Evolutionary conservation across 2,113 vertebrate genomes (phyloP).

Genomic region (Empidonax alnorum): DNA sequence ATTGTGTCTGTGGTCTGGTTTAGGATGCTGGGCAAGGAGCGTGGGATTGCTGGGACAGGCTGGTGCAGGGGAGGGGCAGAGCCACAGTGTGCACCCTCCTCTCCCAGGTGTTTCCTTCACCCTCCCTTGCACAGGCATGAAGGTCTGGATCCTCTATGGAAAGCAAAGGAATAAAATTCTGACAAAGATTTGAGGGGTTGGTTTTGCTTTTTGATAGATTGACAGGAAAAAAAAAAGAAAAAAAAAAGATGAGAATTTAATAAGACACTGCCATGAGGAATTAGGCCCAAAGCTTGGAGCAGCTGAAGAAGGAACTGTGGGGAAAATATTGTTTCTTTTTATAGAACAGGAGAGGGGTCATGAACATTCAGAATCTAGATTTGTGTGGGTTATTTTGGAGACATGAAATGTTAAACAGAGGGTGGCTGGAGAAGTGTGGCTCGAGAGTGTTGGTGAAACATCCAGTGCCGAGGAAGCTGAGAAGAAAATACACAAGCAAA

Average conservation of each 20-base stretch:
- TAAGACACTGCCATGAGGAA: not conserved
- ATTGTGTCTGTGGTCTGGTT: not conserved
- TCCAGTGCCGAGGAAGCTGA: not conserved
- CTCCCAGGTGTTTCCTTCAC: not conserved
- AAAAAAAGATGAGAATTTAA: not conserved
- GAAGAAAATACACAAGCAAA: not conserved
- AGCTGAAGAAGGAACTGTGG: not conserved
- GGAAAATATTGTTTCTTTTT: not conserved
- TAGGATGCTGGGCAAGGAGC: not conserved
- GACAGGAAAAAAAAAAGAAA: not conserved
- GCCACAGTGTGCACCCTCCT: fast-evolving
- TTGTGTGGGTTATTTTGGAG: not conserved
- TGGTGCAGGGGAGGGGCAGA: not conserved
- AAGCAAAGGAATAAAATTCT: not conserved
- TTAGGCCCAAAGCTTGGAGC: not conserved
- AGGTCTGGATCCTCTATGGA: not conserved
- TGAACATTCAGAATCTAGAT: fast-evolving
- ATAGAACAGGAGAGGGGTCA: not conserved
- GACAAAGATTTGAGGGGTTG: not conserved
- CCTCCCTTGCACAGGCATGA: fast-evolving
- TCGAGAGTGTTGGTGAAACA: not conserved
- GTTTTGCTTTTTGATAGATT: not conserved
- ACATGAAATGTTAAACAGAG: not conserved
- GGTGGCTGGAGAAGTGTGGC: not conserved
- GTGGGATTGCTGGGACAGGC: not conserved